Percentiles rank a stretch among this genome's conserved stretches.
Conservation (phyloP, 1,140 invertebrate species). For the Zaprionus inermis region DNA sequence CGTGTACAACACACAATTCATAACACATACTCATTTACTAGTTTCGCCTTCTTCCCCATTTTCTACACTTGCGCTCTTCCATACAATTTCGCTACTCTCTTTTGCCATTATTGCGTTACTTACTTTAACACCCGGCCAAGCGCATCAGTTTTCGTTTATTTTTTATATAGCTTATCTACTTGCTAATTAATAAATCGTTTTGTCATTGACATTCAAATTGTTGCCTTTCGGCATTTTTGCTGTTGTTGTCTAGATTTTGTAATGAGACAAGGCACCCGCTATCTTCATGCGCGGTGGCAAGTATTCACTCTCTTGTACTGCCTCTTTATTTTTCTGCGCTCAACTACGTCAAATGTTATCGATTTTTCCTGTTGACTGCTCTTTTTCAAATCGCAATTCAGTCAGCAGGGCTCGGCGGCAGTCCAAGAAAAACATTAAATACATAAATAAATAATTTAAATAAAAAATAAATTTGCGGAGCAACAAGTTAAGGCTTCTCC, state of each 20-base stretch:
- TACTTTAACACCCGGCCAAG: slow-evolving; percentile 10
- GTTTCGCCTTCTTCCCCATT: slow-evolving; percentile 32
- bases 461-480: slow-evolving; percentile 9
- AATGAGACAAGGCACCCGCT: neutral
- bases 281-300: neutral
- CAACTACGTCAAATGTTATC: slow-evolving; percentile 53
- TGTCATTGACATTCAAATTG: slow-evolving; percentile 35
- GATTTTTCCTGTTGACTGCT: slow-evolving; percentile 66
- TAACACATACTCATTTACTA: slow-evolving; percentile 6
- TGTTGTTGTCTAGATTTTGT: slow-evolving; percentile 4
- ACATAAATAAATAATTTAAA: slow-evolving; percentile 16
- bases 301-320: neutral
- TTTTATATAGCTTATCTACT: slow-evolving; percentile 15
- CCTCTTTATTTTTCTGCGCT: slow-evolving; percentile 22
- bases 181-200: slow-evolving; percentile 41
- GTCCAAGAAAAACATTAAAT: slow-evolving; percentile 22
- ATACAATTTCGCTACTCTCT: slow-evolving; percentile 13
- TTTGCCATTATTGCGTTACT: slow-evolving; percentile 15
- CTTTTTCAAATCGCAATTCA: slow-evolving; percentile 30
- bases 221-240: slow-evolving; percentile 20
- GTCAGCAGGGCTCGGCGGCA: slow-evolving; percentile 32
- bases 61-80: slow-evolving; percentile 41
- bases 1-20: slow-evolving; percentile 23
- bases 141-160: slow-evolving; percentile 20
- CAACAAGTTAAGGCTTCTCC: slow-evolving; percentile 9